Percentiles rank a stretch among this genome's conserved stretches.
Evolutionary conservation across 2,113 vertebrate species (phyloP).

Genomic region (Zapornia atra): DNA sequence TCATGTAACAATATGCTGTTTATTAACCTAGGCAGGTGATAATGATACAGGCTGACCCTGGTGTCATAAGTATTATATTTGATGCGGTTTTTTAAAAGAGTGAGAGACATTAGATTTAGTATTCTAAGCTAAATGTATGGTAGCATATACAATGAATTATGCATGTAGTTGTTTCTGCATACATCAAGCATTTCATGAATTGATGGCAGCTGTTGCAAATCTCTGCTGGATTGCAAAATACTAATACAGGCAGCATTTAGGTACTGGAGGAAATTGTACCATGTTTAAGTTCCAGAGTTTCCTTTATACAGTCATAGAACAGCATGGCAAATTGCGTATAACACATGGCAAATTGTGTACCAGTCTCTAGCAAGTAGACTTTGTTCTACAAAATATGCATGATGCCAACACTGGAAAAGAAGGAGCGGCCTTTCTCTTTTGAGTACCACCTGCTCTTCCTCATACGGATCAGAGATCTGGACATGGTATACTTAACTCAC

Average conservation of each 20-base stretch:
- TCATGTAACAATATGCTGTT: background rate
- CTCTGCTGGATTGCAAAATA: background rate
- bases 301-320: background rate
- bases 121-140: background rate
- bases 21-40: background rate
- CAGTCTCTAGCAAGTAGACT: background rate
- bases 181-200: background rate
- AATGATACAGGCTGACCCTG: background rate
- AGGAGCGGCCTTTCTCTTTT: background rate
- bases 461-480: background rate
- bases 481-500: background rate
- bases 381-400: background rate
- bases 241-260: background rate
- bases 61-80: background rate
- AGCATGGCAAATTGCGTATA: background rate
- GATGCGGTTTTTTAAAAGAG: background rate
- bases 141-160: background rate
- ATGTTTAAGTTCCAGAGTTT: background rate
- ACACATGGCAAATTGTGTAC: background rate
- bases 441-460: background rate
- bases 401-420: background rate
- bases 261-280: background rate
- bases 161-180: background rate
- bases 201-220: background rate
- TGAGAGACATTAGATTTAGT: background rate